phyloP scores from a whole-genome alignment of 1,140 invertebrate species.

The Tribolium madens region DNA sequence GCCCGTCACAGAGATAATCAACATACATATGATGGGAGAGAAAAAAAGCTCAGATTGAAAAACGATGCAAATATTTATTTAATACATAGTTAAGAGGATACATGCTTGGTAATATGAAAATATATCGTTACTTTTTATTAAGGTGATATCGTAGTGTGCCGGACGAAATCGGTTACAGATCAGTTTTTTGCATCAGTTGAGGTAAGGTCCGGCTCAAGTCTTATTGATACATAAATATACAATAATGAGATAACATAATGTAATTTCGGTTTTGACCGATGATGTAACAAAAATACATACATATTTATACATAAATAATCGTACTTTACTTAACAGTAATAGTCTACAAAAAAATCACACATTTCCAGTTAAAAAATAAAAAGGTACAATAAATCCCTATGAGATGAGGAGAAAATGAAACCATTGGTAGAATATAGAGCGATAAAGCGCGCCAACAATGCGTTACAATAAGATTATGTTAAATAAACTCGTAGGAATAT shows the following conservation, averaged over 20 bases:
- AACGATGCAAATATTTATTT: slow-evolving; percentile 66
- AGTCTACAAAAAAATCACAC: slow-evolving; percentile 64
- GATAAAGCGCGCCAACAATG: slow-evolving; percentile 55
- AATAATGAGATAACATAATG: slow-evolving; percentile 62
- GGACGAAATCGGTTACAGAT: slow-evolving; percentile 51
- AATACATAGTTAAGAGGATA: slow-evolving; percentile 65
- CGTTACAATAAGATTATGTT: slow-evolving; percentile 51
- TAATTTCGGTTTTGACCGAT: slow-evolving; percentile 45
- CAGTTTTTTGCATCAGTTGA: slow-evolving; percentile 48
- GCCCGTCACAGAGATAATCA: slow-evolving; percentile 48
- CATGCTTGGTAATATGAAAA: slow-evolving; percentile 66
- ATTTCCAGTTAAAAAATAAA: slow-evolving; percentile 63
- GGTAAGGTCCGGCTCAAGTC: slow-evolving; percentile 54
- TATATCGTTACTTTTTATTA: slow-evolving; percentile 63
- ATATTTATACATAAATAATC: slow-evolving; percentile 65
- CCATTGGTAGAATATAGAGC: slow-evolving; percentile 55
- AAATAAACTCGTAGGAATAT: slow-evolving; percentile 59
- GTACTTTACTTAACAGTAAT: slow-evolving; percentile 62
- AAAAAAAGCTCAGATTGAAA: slow-evolving; percentile 49
- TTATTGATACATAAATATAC: slow-evolving; percentile 59
- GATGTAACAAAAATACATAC: slow-evolving; percentile 65
- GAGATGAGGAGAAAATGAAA: slow-evolving; percentile 56
- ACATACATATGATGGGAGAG: slow-evolving; percentile 1
- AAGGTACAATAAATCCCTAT: slow-evolving; percentile 64
- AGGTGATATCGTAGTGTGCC: slow-evolving; percentile 48